A percentile compares a stretch with the other conserved stretches of the same genome.
Conservation (phyloP, 2,797 vertebrate species). For the Chiloscyllium punctatum region DNA sequence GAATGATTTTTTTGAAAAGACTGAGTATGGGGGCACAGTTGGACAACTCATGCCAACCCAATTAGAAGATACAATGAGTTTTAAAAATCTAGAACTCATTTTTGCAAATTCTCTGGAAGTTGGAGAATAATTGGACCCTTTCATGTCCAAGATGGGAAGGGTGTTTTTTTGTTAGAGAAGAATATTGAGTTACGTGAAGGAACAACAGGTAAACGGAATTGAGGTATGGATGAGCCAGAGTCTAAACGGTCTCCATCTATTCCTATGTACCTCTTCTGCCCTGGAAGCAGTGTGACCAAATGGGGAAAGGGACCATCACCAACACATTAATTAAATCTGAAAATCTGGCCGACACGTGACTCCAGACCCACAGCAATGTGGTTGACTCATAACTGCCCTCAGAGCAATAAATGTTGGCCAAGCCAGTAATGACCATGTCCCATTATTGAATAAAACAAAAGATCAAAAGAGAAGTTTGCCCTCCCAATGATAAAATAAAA, state of each 20-base stretch:
- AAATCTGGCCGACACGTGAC: not conserved
- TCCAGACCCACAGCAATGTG: too few species aligned
- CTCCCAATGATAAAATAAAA: too few species aligned
- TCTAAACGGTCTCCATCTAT: not conserved
- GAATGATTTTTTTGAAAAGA: too few species aligned
- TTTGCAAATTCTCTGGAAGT: not conserved
- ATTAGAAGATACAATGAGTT: not conserved
- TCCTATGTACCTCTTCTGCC: not conserved
- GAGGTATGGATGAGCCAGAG: not conserved
- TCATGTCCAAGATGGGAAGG: not conserved
- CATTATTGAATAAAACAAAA: too few species aligned
- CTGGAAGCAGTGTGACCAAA: not conserved
- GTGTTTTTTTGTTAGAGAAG: not conserved
- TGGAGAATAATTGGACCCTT: not conserved
- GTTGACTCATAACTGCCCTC: too few species aligned
- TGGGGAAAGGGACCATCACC: not conserved
- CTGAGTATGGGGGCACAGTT: too few species aligned
- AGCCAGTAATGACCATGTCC: too few species aligned
- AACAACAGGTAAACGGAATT: not conserved
- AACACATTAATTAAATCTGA: not conserved
- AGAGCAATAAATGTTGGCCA: too few species aligned
- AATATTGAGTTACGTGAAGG: not conserved
- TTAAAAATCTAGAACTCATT: not conserved
- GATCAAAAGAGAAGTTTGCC: too few species aligned
- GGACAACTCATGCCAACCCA: not conserved